Evolutionary conservation across 2,888 invertebrate species (phyloP).

Genomic region (Vesta saturnalis): DNA sequence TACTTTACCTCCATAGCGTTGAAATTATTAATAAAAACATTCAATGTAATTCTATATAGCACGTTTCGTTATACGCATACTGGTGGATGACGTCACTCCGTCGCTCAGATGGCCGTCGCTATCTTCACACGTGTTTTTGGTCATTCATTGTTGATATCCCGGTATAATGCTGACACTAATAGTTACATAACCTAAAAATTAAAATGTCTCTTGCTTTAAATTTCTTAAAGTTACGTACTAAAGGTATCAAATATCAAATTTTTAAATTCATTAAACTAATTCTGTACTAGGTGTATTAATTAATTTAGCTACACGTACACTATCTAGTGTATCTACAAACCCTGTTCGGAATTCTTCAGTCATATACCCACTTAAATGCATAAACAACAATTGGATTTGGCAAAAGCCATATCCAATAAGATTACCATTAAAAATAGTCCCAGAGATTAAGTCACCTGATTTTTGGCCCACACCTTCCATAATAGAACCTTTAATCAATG

Average conservation of each 20-base stretch:
- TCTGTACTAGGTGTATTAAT: background rate
- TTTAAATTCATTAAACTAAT: background rate
- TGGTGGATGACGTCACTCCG: too few relatives aligned
- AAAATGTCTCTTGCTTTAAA: background rate
- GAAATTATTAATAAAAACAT: too few relatives aligned
- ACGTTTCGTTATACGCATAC: too few relatives aligned
- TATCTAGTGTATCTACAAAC: background rate
- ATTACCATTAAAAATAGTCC: constrained; percentile 46
- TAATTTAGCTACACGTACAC: background rate
- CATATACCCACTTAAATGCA: background rate
- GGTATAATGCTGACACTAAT: too few relatives aligned
- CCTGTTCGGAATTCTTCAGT: background rate
- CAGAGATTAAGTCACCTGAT: constrained; percentile 50
- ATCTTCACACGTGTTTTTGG: too few relatives aligned
- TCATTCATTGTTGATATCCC: too few relatives aligned
- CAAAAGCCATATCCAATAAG: constrained; percentile 52
- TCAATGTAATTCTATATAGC: too few relatives aligned
- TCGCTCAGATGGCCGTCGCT: too few relatives aligned
- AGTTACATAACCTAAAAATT: too few relatives aligned
- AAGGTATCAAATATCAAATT: background rate
- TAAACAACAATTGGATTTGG: constrained; percentile 51
- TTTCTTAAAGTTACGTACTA: background rate
- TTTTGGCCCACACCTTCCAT: constrained; percentile 45
- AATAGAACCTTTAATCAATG: constrained; percentile 42
- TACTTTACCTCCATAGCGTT: too few relatives aligned